These are phyloP conservation scores for Eilema caniola DNA, from an alignment of 2,888 invertebrate genomes.

Conservation along the genomic window DNA sequence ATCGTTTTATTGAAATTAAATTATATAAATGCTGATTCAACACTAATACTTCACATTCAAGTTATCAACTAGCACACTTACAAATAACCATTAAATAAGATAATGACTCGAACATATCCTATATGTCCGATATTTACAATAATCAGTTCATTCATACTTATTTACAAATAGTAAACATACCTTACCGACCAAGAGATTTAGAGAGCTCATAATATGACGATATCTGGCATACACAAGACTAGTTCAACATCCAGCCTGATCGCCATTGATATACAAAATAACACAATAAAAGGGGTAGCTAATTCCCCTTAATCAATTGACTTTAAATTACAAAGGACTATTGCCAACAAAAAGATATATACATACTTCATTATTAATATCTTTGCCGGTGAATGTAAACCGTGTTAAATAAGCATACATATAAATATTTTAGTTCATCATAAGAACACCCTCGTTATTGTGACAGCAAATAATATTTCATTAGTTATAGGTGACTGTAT, in stretches of 20 bases:
- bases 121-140: conserved; percentile 56
- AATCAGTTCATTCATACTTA: conserved; percentile 53
- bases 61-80: conserved; percentile 13
- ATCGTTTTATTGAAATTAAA: conserved; percentile 6
- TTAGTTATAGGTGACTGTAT: not conserved
- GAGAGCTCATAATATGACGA: conserved; percentile 46
- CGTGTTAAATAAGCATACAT: too few relatives aligned
- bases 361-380: too few relatives aligned
- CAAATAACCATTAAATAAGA: conserved; percentile 18
- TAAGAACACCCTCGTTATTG: too few relatives aligned
- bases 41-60: conserved; percentile 17
- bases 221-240: not conserved
- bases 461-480: too few relatives aligned
- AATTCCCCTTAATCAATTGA: not conserved
- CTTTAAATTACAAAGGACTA: too few relatives aligned
- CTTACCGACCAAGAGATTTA: conserved; percentile 42
- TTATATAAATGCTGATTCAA: conserved; percentile 11
- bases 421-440: too few relatives aligned
- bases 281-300: not conserved
- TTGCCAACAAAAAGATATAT: too few relatives aligned
- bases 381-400: too few relatives aligned
- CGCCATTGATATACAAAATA: not conserved
- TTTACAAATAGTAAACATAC: conserved; percentile 42
- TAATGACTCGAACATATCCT: conserved; percentile 43
- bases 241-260: not conserved